phyloP scores from a whole-genome alignment of 2,113 vertebrate genomes.

The Erythrolamprus reginae region DNA sequence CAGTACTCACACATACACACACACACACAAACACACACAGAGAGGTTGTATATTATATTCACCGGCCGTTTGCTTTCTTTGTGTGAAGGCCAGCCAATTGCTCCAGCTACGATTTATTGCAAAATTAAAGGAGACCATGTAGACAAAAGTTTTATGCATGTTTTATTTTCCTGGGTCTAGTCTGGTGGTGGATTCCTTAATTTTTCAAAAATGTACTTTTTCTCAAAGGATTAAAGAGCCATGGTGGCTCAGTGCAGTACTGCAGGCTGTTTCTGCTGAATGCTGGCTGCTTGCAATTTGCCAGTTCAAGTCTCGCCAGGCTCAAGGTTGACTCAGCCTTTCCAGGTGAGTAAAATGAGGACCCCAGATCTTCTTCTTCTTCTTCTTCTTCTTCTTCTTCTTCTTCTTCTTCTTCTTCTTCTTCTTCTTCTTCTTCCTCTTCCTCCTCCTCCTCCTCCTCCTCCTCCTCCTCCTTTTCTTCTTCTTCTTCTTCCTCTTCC shows the following conservation, averaged over 20 bases:
- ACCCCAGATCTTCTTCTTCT: no score
- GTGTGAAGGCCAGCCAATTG: not conserved
- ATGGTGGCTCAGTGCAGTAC: no score
- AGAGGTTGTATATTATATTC: not conserved
- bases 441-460: no score
- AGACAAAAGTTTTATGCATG: constrained; percentile 5
- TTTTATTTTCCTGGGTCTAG: not conserved
- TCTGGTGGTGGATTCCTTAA: not conserved
- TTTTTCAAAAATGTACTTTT: constrained; percentile 7
- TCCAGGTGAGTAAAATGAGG: no score
- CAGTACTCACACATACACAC: not conserved
- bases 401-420: no score
- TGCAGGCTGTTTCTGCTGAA: no score
- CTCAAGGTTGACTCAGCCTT: no score
- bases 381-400: no score
- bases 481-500: accelerated
- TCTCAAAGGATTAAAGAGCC: constrained; percentile 25
- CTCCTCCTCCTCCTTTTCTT: no score
- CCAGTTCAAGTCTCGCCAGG: no score
- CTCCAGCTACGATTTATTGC: not conserved
- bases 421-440: no score
- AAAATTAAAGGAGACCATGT: not conserved
- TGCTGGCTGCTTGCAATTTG: no score
- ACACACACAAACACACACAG: accelerated
- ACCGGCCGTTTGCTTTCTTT: not conserved